These are phyloP conservation scores for Xiphophorus couchianus DNA, from an alignment of 2,113 vertebrate species.

Conservation along the genomic window DNA sequence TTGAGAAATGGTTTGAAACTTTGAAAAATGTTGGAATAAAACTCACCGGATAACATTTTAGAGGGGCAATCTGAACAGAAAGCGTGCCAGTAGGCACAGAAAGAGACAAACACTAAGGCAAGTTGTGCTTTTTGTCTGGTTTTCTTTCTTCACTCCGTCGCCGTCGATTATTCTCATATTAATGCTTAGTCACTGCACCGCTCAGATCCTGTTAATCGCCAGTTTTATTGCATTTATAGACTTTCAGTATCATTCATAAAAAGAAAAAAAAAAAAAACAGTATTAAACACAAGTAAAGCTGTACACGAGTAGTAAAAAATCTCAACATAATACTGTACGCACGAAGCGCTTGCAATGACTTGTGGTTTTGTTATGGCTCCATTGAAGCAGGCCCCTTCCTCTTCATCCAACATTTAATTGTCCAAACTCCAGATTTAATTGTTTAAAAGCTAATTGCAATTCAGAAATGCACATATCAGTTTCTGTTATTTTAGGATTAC, in stretches of 20 bases:
- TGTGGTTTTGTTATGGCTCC: not conserved
- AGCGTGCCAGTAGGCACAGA: not conserved
- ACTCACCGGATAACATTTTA: not conserved
- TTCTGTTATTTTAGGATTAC: not conserved
- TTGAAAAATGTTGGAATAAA: conserved; percentile 34
- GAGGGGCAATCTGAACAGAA: not conserved
- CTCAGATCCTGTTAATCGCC: not conserved
- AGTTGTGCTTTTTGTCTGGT: not conserved
- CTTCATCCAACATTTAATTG: not conserved
- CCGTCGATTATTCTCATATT: conserved; percentile 1
- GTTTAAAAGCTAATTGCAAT: not conserved
- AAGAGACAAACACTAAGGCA: not conserved
- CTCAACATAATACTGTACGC: conserved; percentile 15
- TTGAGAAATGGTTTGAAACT: conserved; percentile 40
- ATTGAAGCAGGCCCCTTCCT: not conserved
- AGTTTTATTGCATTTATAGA: not conserved
- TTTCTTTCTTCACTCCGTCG: conserved; percentile 32
- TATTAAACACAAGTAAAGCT: not conserved
- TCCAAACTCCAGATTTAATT: not conserved
- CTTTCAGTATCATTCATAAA: conserved; percentile 9
- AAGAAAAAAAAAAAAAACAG: not conserved
- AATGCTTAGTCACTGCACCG: too few species aligned
- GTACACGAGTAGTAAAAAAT: not conserved
- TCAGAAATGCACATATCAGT: not conserved
- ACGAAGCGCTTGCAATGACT: not conserved